Evolutionary conservation across 2,888 invertebrate genomes (phyloP).

Genomic region (Apeira syringaria): DNA sequence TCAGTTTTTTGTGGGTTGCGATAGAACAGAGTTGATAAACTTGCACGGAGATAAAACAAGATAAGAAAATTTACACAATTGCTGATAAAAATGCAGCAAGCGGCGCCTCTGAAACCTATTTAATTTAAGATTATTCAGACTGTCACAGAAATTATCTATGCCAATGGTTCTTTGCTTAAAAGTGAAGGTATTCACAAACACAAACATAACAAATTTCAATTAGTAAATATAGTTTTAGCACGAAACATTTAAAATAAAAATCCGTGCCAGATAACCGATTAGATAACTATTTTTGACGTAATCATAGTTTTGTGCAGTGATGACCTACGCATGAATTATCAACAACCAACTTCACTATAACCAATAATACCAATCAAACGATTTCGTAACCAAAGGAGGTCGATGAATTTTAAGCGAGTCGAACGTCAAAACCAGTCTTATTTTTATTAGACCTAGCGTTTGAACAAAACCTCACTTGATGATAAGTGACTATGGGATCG

Average conservation of each 20-base stretch:
- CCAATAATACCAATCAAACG: no score
- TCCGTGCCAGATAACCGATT: constrained; percentile 1
- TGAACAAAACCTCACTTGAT: no score
- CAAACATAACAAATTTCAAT: constrained; percentile 10
- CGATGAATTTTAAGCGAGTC: no score
- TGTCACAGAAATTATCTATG: constrained; percentile 12
- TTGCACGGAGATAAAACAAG: constrained; percentile 14
- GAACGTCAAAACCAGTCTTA: no score
- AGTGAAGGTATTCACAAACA: constrained; percentile 13
- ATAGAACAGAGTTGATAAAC: constrained; percentile 11
- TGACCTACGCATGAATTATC: no score
- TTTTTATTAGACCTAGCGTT: no score
- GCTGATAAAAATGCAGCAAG: constrained; percentile 20
- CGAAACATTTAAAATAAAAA: background rate
- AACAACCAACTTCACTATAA: no score
- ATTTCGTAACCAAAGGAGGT: no score
- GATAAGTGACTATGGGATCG: no score
- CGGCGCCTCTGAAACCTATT: constrained; percentile 4
- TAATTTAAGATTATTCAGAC: constrained; percentile 7
- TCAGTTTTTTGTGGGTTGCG: constrained; percentile 2
- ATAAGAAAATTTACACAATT: constrained; percentile 9
- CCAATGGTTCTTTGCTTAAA: constrained; percentile 5
- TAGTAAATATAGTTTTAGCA: constrained; percentile 7
- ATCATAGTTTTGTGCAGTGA: no score
- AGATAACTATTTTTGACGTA: constrained; percentile 1